Evolutionary conservation across 2,888 invertebrate species (phyloP), one percentile per base, ranked within the genome.

Genomic region (Chloroclystis v-ata): DNA sequence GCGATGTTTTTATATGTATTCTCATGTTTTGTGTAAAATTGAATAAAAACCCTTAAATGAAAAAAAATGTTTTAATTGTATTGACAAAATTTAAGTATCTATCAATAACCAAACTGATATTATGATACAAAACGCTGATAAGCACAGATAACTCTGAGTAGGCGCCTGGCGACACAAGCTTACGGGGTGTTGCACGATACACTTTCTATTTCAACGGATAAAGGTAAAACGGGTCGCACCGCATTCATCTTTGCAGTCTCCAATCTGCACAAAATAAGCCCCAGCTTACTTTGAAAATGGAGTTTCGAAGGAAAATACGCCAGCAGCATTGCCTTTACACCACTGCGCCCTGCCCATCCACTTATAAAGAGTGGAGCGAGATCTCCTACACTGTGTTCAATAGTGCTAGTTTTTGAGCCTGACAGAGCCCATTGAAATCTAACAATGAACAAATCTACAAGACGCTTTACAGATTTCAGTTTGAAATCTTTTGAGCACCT

Each of bases 171-270:
- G n/a, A 24, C 30, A 43, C 47, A 40, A 39, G 39, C 44, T 30
- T 35, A 43, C 33, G 12, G 16, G 16, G 16, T 32, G 35, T 6
- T 28, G 43, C 35, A 56, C 52, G 53, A 56, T 61, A 59, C 62
- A 64, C 63, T 66, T 63, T 63, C 63, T 66, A 68, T 72, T 71
- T 62, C 61, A 37, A 38, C 54, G 58, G 49, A 61, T 64, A 69
- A 70, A 70, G 61, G 63, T 61, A 60, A 66, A 70, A 48, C 63
- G 67, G 66, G 71, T 72, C 72, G 68, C 60, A 50, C 57, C 56
- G 63, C 61, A 73, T 78, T 75, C 75, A 78, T 69, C 73, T 74
- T 72, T 75, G 70, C 72, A 67, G 63, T 65, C 66, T 56, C 59
- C 62, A 66, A 64, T 74, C 62, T 63, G 56, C 63, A 64, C 68